A percentile compares a stretch with the other conserved stretches of the same genome.
Evolutionary conservation across 2,797 vertebrate species (phyloP).

Genomic region (Chlorospingus semifuscus): DNA sequence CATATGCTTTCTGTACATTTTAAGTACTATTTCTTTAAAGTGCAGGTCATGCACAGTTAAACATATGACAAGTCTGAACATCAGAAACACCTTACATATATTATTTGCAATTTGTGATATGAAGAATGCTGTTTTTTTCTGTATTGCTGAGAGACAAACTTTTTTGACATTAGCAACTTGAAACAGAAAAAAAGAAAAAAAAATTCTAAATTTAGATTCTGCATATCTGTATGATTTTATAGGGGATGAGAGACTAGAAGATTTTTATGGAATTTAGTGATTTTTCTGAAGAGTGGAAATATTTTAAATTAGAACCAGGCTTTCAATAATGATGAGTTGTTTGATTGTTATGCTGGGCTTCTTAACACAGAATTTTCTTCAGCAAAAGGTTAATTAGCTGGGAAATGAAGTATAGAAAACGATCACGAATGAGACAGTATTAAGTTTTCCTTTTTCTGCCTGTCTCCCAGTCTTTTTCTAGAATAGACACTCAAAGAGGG

Average conservation of each 20-base stretch:
- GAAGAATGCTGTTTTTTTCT: not conserved
- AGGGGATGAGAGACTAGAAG: not conserved
- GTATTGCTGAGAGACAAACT: not conserved
- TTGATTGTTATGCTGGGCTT: conserved; percentile 29
- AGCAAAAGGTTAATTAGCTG: conserved; percentile 67
- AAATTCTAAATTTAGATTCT: not conserved
- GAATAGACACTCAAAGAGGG: not conserved
- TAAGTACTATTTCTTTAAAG: not conserved
- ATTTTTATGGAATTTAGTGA: not conserved
- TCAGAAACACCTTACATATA: not conserved
- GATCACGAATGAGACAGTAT: conserved; percentile 14
- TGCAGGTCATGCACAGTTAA: not conserved
- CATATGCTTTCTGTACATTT: not conserved
- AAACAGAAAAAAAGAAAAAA: not conserved
- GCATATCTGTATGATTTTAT: rapidly evolving
- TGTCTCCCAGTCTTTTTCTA: not conserved
- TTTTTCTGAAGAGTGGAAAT: not conserved
- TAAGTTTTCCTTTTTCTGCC: not conserved
- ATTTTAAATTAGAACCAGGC: not conserved
- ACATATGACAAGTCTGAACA: not conserved
- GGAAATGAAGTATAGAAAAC: conserved; percentile 53
- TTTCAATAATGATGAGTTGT: conserved; percentile 21
- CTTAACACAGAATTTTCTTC: conserved; percentile 41
- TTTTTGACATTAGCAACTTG: not conserved
- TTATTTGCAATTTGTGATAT: not conserved